Base-by-base conservation (phyloP, 2,113 vertebrate species). In the Parus major region DNA sequence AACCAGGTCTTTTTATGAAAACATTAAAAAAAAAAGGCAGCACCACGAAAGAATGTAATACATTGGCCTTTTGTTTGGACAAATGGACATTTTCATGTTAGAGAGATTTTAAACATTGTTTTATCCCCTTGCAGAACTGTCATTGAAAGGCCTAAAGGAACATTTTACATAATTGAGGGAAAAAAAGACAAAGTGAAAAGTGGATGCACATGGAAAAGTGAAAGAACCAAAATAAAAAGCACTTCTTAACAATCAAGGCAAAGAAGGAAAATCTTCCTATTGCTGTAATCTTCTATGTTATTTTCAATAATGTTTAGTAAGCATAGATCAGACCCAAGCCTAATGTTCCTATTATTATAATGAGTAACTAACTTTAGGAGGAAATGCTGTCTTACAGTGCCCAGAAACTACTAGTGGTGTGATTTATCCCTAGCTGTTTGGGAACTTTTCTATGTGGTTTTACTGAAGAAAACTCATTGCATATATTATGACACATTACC, bases 1-100 rank as follows among this genome's bases (percentile, higher is more conserved):
- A 95, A 93, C 59, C 31, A 86, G 57, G 68, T 44, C 29, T 94
- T 92, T 84, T 94, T 70, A 85, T 46, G 75, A 90, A 94, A 96
- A 35, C 35, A 21, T 79, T 12, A 8, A 10, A 53, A 35, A 59
- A 59, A 93, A 95, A 41, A 29, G 86, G 55, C 60, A 39, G 25
- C 28, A 72, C 27, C 11, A 35, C 14, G 11, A 42, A 24, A 28
- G 72, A 73, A 56, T 5, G 5, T 23, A 59, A 59, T 2, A 5
- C 2, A n/a, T 11, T 16, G 18, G 8, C 3, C 12, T 71, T 50
- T 66, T 59, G 20, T 72, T 56, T 57, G 50, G 17, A 23, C 21
- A 86, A 86, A 77, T 12, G 5, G 12, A 49, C 6, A 41, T 8
- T 33, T 77, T 69, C 8, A 10, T 18, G 9, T 7, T 28, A 75